Percentiles rank a stretch among this genome's conserved stretches.
Evolutionary conservation across 2,888 invertebrate species (phyloP).

Genomic region (Rhaphigaster nebulosa): DNA sequence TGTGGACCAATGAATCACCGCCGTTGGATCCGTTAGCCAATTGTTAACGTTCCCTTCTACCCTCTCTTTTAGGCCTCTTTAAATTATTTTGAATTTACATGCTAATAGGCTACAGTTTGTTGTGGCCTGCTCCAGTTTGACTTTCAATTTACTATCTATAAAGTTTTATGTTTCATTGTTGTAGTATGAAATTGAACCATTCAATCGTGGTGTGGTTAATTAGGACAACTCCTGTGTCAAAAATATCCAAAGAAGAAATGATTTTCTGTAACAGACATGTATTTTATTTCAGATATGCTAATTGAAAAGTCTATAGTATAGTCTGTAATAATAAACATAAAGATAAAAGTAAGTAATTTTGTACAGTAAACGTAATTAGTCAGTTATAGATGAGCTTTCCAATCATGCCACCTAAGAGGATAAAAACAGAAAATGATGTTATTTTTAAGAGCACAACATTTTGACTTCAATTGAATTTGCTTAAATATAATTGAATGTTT

Average conservation of each 20-base stretch:
- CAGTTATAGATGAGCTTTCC: too few relatives aligned
- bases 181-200: background rate
- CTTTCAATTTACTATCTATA: background rate
- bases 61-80: constrained; percentile 27
- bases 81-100: constrained; percentile 48
- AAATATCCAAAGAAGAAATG: background rate
- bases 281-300: too few relatives aligned
- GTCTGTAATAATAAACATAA: too few relatives aligned
- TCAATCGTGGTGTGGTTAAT: background rate
- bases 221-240: background rate
- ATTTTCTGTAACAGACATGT: too few relatives aligned
- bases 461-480: too few relatives aligned
- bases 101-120: constrained; percentile 5
- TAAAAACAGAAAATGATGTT: too few relatives aligned
- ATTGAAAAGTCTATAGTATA: too few relatives aligned
- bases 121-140: background rate
- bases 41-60: constrained; percentile 8
- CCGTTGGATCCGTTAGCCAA: constrained; percentile 29
- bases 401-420: too few relatives aligned
- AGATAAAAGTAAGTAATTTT: too few relatives aligned
- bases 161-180: background rate
- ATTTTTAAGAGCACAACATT: too few relatives aligned
- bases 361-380: too few relatives aligned
- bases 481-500: too few relatives aligned
- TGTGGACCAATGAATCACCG: constrained; percentile 39